phyloP scores from a whole-genome alignment of 2,888 invertebrate genomes.

The Odontomyia ornata region DNA sequence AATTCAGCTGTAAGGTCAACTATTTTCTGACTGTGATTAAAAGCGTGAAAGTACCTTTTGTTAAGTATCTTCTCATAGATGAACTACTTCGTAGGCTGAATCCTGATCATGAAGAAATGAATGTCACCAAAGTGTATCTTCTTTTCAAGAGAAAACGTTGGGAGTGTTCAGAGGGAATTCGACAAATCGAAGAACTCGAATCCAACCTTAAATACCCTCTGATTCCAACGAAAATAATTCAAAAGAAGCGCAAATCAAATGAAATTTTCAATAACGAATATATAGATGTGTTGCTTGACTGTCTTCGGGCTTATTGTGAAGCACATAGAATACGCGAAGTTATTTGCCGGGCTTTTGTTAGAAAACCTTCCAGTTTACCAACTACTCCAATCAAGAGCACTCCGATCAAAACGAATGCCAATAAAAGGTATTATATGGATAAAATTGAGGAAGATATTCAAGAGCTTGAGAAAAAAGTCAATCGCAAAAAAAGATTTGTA shows the following conservation, averaged over 20 bases:
- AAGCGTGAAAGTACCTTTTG: conserved; percentile 56
- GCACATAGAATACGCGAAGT: conserved; percentile 56
- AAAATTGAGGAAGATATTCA: conserved; percentile 53
- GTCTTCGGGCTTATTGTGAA: conserved; percentile 57
- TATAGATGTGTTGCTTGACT: conserved; percentile 55
- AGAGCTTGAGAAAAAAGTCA: conserved; percentile 51
- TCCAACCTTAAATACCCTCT: conserved; percentile 22
- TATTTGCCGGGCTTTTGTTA: not conserved
- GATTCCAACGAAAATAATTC: conserved; percentile 50
- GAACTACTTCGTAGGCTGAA: conserved; percentile 54
- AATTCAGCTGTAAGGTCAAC: conserved; percentile 50
- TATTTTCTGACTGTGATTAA: conserved; percentile 56
- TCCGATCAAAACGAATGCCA: not conserved
- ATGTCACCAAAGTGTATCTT: conserved; percentile 56
- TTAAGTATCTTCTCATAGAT: conserved; percentile 59
- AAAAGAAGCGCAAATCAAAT: conserved; percentile 37
- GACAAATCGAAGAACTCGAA: not conserved
- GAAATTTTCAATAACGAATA: conserved; percentile 56
- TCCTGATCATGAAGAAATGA: conserved; percentile 51
- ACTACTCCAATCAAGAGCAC: not conserved
- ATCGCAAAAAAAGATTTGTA: conserved; percentile 53
- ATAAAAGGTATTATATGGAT: conserved; percentile 49
- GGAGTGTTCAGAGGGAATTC: conserved; percentile 53
- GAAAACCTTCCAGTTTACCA: conserved; percentile 49
- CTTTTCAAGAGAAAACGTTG: conserved; percentile 58